Percentiles rank a stretch among this genome's conserved stretches.
Conservation (phyloP, 2,797 vertebrate genomes). For the Sparus aurata region DNA sequence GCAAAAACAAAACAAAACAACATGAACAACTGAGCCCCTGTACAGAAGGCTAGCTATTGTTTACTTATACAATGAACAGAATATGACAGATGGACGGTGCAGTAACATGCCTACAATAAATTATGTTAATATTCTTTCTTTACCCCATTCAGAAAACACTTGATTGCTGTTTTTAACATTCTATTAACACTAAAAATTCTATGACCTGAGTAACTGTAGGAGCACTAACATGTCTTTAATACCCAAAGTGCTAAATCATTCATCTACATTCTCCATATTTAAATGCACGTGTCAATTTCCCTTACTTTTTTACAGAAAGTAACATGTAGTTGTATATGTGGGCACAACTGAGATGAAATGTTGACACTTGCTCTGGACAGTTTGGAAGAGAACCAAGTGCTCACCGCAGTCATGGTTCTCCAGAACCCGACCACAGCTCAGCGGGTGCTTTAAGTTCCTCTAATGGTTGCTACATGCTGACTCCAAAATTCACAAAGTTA, state of each 20-base stretch:
- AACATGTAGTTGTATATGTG: neutral
- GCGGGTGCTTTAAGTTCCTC: neutral
- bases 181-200: neutral
- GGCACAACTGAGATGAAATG: neutral
- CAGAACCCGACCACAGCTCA: neutral
- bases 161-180: conserved; percentile 23
- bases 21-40: neutral
- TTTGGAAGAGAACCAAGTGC: neutral
- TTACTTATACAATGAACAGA: neutral
- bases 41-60: neutral
- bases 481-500: neutral
- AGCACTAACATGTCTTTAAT: conserved; percentile 1
- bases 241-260: conserved; percentile 25
- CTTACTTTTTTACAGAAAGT: neutral
- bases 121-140: conserved; percentile 9
- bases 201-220: conserved; percentile 35
- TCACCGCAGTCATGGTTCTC: neutral
- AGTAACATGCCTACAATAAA: neutral
- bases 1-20: neutral
- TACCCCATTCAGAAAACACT: neutral
- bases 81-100: neutral
- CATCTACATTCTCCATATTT: conserved; percentile 18
- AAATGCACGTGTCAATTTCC: neutral
- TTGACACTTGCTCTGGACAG: neutral
- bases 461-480: neutral